phyloP scores from a whole-genome alignment of 2,888 invertebrate genomes.

The Eupithecia abbreviata region DNA sequence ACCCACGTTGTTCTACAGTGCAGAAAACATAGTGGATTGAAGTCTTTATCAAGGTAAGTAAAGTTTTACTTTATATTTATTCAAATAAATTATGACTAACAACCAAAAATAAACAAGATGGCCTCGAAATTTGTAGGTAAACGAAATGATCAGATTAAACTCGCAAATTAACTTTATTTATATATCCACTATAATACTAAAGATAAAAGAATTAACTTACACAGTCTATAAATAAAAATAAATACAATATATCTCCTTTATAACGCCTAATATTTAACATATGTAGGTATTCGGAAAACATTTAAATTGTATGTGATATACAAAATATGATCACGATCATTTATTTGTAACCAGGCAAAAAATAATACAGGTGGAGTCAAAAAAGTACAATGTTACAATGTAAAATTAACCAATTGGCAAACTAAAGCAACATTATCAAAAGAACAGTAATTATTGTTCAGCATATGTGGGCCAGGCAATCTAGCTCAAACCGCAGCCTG shows the following conservation, averaged over 20 bases:
- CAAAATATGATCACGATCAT: background rate
- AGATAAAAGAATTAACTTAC: background rate
- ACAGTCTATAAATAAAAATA: background rate
- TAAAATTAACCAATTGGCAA: background rate
- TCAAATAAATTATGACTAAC: background rate
- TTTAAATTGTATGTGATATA: background rate
- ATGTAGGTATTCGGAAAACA: background rate
- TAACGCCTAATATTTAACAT: background rate
- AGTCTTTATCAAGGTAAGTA: background rate
- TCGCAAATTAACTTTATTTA: background rate
- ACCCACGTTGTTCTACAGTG: background rate
- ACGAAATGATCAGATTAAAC: background rate
- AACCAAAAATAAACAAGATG: background rate
- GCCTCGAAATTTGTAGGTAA: background rate
- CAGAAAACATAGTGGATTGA: background rate
- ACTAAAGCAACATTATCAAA: background rate
- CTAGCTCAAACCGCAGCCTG: conserved; percentile 23
- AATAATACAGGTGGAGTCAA: background rate
- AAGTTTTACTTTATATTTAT: background rate
- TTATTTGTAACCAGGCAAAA: background rate
- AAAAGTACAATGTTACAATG: background rate
- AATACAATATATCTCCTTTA: background rate
- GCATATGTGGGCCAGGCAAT: conserved; percentile 22
- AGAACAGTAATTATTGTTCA: conserved; percentile 5
- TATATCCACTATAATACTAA: background rate